Conservation (phyloP, 2,113 vertebrate species). For the Oreochromis spilurus region DNA sequence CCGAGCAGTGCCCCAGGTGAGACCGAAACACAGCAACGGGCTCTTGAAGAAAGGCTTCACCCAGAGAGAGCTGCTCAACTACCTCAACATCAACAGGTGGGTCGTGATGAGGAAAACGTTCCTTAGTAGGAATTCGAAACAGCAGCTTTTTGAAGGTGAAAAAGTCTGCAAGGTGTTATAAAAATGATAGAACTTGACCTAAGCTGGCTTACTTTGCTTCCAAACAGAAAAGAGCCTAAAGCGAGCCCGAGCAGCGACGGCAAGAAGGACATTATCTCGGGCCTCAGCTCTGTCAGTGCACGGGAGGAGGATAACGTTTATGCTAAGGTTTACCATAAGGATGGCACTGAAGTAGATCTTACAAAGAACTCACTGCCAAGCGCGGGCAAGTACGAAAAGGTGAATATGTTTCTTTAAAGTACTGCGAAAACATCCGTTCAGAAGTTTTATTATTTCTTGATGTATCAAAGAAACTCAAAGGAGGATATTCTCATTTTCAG, state of each 20-base stretch:
- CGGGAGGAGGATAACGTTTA: constrained; percentile 79
- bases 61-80: constrained; percentile 90
- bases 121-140: neutral
- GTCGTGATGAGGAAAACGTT: neutral
- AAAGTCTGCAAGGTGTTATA: neutral
- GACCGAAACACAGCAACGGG: constrained; percentile 82
- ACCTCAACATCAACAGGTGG: constrained; percentile 85
- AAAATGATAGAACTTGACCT: neutral
- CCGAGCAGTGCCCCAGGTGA: constrained; percentile 75
- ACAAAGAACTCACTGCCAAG: constrained; percentile 90
- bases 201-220: neutral
- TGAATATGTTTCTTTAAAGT: neutral
- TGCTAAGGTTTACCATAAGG: constrained; percentile 82
- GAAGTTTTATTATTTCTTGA: neutral
- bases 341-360: constrained; percentile 83
- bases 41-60: constrained; percentile 84
- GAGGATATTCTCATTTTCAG: neutral
- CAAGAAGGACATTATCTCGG: constrained; percentile 70
- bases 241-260: constrained; percentile 7
- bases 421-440: neutral
- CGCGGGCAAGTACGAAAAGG: constrained; percentile 92
- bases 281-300: constrained; percentile 58
- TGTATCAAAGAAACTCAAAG: neutral
- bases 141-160: neutral
- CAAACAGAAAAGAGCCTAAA: constrained; percentile 80